Evolutionary conservation across 2,797 vertebrate species (phyloP), one percentile per base, ranked within the genome.

Genomic region (Characodon lateralis): DNA sequence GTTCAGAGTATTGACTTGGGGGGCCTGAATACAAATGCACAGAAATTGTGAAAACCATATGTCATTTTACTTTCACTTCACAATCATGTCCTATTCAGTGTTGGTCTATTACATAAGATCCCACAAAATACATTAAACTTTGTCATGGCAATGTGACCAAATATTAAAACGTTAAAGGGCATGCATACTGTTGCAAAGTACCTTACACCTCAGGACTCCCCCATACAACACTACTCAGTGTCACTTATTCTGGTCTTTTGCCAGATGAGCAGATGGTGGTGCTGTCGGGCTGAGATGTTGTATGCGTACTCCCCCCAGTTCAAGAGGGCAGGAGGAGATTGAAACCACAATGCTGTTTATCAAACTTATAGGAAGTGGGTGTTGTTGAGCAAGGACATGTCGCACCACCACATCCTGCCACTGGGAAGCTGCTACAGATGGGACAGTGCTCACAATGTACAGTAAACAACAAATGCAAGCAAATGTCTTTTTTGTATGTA

Each of bases 331-430:
- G 89, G 81, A 88, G 90, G 88, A 85, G 86, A 91, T 76, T 88
- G 85, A 94, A 96, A 94, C 95, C 95, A 59, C 95, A 95, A 81
- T 79, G 93, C 94, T 96, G 95, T 96, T 96, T 96, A 95, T 96
- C 95, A 96, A 95, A 95, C 92, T 95, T 90, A 91, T 89, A 95
- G 96, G 96, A 96, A 96, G 93, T 96, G 94, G 94, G 94, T 93
- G 95, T 96, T 95, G 92, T 94, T 95, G 79, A 91, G 90, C 88
- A 76, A 92, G 92, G 91, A 92, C 88, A 82, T 89, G 89, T 89
- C 88, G 75, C 85, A 71, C 78, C 78, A 91, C 93, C 92, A 93
- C 93, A 94, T 94, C 94, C 94, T 93, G 92, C 86, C 88, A 88
- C 89, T 86, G 87, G 90, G 80, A 90, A 81, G 82, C 82, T 80